Base-by-base conservation (phyloP, 2,888 invertebrate species). In the Philhelius pedissequus region DNA sequence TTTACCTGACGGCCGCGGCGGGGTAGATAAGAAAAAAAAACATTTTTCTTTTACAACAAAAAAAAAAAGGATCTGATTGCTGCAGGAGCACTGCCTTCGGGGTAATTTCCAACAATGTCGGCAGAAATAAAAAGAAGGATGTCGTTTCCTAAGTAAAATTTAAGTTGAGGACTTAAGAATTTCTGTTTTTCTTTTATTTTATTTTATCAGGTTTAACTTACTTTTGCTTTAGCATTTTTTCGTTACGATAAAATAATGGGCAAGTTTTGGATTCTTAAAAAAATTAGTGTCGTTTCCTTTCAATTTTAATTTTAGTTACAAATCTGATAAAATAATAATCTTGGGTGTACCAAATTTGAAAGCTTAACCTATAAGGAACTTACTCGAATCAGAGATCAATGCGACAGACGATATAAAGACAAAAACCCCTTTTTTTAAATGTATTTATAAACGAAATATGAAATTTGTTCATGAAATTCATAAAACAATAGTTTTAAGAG, bases 101-200 rank as follows among this genome's bases (percentile, higher is more conserved):
- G 56, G 70, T 38, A 32, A 79, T 78, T 78, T 70, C 56, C 64
- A 78, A 70, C 78, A 78, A 64, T 75, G 78, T 74, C 66, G 9
- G 13, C 30, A 58, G 56, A 78, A 78, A 69, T 74, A 70, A 69
- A 70, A 69, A 56, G 50, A 66, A 70, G 74, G 74, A 58, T 66
- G 70, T 43, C 77, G 68, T 54, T 78, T 60, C 69, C 70, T 66
- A 74, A 83, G 83, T 79, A 74, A 78, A 83, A 74, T 83, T 83
- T 83, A 75, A 83, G 79, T 70, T 83, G 64, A 66, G 74, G 66
- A 79, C 64, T 64, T 64, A 22, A 64, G 64, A 64, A 48, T 20
- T 45, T n/a, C 27, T 27, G 25, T 52, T 43, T 3, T 25, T 38
- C 13, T 9, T 32, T 20, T 48, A 58, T 66, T 64, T 45, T 13